These are phyloP conservation scores for Argyrosomus regius DNA, from an alignment of 2,797 vertebrate genomes.

Conservation along the genomic window DNA sequence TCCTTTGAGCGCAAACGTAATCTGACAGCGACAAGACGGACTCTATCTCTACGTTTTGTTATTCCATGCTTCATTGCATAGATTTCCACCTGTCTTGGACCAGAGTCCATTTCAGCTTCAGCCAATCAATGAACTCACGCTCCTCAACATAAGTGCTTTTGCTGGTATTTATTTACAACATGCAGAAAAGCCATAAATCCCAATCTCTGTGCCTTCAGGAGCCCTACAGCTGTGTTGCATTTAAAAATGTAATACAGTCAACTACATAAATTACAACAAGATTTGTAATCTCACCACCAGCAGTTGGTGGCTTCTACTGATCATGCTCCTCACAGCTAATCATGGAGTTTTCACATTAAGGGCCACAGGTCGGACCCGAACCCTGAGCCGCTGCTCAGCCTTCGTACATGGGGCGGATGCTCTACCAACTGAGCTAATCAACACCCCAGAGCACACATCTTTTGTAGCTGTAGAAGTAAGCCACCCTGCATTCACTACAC, in stretches of 20 bases:
- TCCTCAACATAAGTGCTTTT: conserved; percentile 38
- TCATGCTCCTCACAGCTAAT: conserved; percentile 72
- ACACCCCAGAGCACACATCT: too few species aligned
- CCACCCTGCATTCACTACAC: background rate
- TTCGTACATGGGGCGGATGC: too few species aligned
- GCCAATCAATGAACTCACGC: conserved; percentile 60
- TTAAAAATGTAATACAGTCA: conserved; percentile 69
- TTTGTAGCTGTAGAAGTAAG: background rate
- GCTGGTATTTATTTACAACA: conserved; percentile 72
- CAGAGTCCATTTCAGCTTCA: conserved; percentile 56
- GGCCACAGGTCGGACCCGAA: too few species aligned
- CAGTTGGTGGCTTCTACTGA: conserved; percentile 58
- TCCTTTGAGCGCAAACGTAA: conserved; percentile 50
- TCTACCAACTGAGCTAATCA: too few species aligned
- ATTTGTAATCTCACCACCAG: conserved; percentile 44
- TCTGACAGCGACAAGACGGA: conserved; percentile 56
- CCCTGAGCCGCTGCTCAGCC: too few species aligned
- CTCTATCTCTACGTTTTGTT: conserved; percentile 33
- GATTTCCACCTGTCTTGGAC: conserved; percentile 45
- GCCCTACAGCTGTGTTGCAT: conserved; percentile 56
- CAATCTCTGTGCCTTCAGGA: conserved; percentile 48
- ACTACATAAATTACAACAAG: conserved; percentile 80
- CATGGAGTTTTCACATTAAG: conserved; percentile 55
- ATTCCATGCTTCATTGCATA: conserved; percentile 10
- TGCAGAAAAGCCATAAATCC: conserved; percentile 68